phyloP scores from a whole-genome alignment of 2,797 vertebrate species.

The Hoplostethus atlanticus region DNA sequence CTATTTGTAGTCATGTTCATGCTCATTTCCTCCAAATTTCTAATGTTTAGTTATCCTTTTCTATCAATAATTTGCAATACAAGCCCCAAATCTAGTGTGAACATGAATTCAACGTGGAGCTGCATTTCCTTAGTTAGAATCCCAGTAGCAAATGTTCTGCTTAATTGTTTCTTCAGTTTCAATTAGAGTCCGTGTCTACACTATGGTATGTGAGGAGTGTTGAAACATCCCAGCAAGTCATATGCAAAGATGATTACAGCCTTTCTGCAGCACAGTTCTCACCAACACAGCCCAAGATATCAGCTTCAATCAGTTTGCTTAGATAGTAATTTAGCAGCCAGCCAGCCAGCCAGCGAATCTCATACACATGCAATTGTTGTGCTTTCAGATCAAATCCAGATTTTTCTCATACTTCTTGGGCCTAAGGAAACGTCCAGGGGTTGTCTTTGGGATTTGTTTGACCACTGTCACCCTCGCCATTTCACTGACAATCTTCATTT shows the following conservation, averaged over 20 bases:
- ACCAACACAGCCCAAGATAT: conserved; percentile 2
- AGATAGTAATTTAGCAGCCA: neutral
- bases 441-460: conserved; percentile 92
- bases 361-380: conserved; percentile 68
- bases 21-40: neutral
- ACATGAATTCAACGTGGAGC: neutral
- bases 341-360: conserved; percentile 35
- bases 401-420: conserved; percentile 92
- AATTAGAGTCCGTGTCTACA: too few relatives aligned
- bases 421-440: conserved; percentile 90
- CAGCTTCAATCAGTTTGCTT: neutral
- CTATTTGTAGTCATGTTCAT: neutral
- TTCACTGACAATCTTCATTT: conserved; percentile 91
- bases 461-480: conserved; percentile 87
- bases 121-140: neutral
- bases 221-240: too few relatives aligned
- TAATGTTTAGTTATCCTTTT: neutral
- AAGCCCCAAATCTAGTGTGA: neutral
- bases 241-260: neutral
- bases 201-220: too few relatives aligned
- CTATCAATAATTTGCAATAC: neutral
- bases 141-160: neutral
- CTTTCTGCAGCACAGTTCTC: conserved; percentile 3
- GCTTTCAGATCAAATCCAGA: conserved; percentile 94
- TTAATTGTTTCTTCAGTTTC: neutral